Conservation (phyloP, 2,113 vertebrate genomes). For the Zeus faber region DNA sequence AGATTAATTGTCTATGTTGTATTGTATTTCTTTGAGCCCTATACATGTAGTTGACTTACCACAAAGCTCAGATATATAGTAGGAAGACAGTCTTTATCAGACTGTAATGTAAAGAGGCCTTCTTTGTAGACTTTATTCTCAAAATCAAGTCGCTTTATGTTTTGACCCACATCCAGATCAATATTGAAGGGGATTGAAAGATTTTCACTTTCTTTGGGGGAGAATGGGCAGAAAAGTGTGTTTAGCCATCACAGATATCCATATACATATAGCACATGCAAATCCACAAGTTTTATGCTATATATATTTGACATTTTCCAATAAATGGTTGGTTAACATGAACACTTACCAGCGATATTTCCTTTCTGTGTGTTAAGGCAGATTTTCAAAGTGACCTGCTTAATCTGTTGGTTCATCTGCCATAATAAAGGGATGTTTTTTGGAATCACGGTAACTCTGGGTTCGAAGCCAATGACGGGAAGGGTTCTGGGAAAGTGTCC, state of each 20-base stretch:
- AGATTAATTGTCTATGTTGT: neutral
- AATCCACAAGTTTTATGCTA: too few species aligned
- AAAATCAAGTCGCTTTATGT: constrained; percentile 35
- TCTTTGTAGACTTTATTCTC: neutral
- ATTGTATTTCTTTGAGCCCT: neutral
- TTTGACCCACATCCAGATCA: constrained; percentile 40
- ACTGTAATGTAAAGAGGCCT: neutral
- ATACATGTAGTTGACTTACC: constrained; percentile 25
- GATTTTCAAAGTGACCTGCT: neutral
- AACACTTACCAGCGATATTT: constrained; percentile 21
- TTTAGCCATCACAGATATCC: neutral
- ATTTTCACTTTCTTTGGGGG: constrained; percentile 12
- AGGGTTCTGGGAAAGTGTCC: constrained; percentile 29
- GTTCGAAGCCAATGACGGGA: constrained; percentile 39
- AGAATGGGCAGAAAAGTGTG: neutral
- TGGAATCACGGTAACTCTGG: neutral
- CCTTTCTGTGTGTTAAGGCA: constrained; percentile 30
- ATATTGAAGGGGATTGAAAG: constrained; percentile 36
- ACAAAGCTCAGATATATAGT: constrained; percentile 6
- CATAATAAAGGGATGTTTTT: neutral
- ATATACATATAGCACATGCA: neutral
- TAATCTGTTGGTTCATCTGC: neutral
- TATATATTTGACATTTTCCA: neutral
- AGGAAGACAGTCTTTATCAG: neutral
- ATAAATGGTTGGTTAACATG: neutral